Evolutionary conservation across 2,797 vertebrate genomes (phyloP), one percentile per base, ranked within the genome.

Genomic region (Poeciliopsis presidionis): DNA sequence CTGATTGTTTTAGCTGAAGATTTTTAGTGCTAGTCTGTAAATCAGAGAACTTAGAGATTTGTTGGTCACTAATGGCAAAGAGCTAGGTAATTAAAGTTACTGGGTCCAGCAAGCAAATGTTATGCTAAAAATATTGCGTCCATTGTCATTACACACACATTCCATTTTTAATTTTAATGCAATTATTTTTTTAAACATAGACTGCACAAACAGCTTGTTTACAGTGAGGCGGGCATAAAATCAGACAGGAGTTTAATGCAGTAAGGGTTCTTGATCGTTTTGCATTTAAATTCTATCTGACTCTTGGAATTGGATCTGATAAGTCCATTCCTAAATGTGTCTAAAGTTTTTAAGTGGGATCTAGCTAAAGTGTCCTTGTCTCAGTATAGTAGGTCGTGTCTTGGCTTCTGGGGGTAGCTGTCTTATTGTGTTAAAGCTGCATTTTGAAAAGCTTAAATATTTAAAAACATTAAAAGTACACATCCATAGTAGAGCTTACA

Each of bases 381-480:
- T 72, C 67, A 53, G n/a, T 33, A 36, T 53, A 51, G 41, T 12
- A 8, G 0, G 0, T 51, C 57, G 33, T 0, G 20, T 46, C 20
- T 22, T 59, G 77, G 30, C 5, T n/a, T 57, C 55, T 77, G n/a
- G 67, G 55, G 59, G 45, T 8, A 61, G 72, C 77, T 76, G 36
- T 77, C 69, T 79, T 55, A n/a, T 45, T 73, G 72, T 72, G 36
- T 73, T 28, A 82, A 85, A 71, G 49, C 49, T 77, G 14, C 59
- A 72, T 63, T 76, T 67, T 69, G 69, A 89, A 72, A 49, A 45
- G 46, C 51, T 45, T 81, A 30, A 82, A 80, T 80, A 73, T 82
- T 78, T 77, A 55, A 75, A 69, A 75, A 11, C 5, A 45, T 49
- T 39, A 28, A 1, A 77, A 73, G 25, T 55, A 75, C 0, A 73